phyloP scores from a whole-genome alignment of 2,797 vertebrate species.

The Tarsius wallacei region DNA sequence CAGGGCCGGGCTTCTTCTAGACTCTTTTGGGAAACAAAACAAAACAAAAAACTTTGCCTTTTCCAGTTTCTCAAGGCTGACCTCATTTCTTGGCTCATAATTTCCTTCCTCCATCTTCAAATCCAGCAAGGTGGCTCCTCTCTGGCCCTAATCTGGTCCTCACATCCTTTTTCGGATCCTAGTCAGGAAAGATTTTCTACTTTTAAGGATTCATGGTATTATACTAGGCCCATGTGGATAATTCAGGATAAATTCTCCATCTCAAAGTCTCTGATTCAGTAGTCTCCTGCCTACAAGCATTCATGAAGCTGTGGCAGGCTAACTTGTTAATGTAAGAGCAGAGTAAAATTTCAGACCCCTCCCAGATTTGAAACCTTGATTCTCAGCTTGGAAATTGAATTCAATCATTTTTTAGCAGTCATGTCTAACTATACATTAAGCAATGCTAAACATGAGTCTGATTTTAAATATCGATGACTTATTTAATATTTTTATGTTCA shows the following conservation, averaged over 20 bases:
- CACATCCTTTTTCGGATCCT: not conserved
- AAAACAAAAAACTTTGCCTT: not conserved
- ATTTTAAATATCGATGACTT: constrained; percentile 14
- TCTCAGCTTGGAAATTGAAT: constrained; percentile 38
- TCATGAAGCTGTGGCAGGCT: not conserved
- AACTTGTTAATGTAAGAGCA: not conserved
- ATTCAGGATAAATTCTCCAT: not conserved
- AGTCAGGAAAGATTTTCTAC: not conserved
- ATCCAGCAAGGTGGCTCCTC: not conserved
- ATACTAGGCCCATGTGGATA: not conserved
- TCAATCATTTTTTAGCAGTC: constrained; percentile 5
- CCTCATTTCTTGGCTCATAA: not conserved
- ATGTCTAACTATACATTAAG: not conserved
- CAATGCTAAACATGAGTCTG: not conserved
- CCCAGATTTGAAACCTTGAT: not conserved
- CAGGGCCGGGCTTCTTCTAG: not conserved
- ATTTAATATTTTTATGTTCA: not conserved
- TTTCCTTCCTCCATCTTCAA: not conserved
- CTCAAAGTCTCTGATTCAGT: not conserved
- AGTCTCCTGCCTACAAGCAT: not conserved
- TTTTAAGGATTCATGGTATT: not conserved
- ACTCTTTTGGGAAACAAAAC: not conserved
- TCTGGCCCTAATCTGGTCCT: not conserved
- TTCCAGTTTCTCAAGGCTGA: constrained; percentile 7
- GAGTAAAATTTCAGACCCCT: not conserved